Base-by-base conservation (phyloP, 2,113 vertebrate species). In the Nannospalax galili region DNA sequence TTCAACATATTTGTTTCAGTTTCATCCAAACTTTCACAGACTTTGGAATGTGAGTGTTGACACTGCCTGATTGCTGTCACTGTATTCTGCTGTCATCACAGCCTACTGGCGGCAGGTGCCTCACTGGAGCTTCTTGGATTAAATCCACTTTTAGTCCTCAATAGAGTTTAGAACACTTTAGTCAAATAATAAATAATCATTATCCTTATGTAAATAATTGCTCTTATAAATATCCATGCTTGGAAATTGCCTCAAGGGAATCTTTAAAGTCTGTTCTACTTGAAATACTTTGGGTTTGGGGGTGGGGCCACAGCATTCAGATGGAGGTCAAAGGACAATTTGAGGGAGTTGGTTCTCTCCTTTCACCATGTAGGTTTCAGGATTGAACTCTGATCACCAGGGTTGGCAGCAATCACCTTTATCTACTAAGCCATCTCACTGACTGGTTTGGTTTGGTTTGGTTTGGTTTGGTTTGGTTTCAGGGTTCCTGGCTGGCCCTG, bases 251-350 rank as follows among this genome's bases (percentile, higher is more conserved):
- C 52, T 79, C 60, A 10, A 84, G 84, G 62, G 72, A 78, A 60
- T 80, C 67, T 96, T 67, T 92, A 48, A 93, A 91, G 42, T 48
- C 88, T 7, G 48, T 90, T 92, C 74, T 82, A 84, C 58, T 94
- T 93, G 67, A 92, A 92, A 42, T 79, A n/a, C 30, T 80, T 81
- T 88, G n/a, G 19, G 32, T 7, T n/a, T 30, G 48, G 35, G 22
- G 37, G 2, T 5, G 14, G 93, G 77, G 42, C 14, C 52, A 90
- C 78, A 2, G 15, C 22, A n/a, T 24, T 67, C 28, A 22, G 11
- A 1, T 35, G 28, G 40, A 42, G 40, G 37, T 64, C 60, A 42
- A n/a, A 81, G 7, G 56, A 32, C 28, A 64, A 22, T 17, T 35
- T 84, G 7, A 5, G 65, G 40, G 40, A 84, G 60, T 67, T 14